Base-by-base conservation (phyloP, 2,888 invertebrate species). In the Caenorhabditis doughertyi region DNA sequence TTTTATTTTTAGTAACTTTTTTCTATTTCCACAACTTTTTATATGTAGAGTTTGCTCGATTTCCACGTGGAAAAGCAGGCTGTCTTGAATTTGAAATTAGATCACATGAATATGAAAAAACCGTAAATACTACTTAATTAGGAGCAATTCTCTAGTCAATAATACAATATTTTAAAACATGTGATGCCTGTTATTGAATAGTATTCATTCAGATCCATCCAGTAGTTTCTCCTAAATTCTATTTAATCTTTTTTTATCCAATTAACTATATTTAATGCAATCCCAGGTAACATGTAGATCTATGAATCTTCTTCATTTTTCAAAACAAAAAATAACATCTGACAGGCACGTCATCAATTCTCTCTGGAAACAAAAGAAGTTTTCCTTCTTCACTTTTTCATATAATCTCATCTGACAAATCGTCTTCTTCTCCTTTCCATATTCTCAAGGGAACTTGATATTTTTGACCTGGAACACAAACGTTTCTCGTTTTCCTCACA, bases 1-100 rank as follows among this genome's bases (percentile, higher is more conserved):
- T 60, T 58, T 53, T 74, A 65, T 74, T 74, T 65, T 74, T 65
- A 58, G 53, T 74, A 55, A 62, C 74, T 67, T 29, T 47, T 64
- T 25, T 29, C 53, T 44, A 53, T 42, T 47, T 21, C 18, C 44
- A 32, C 1, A 49, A 5, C 4, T n/a, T 21, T 53, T 72, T 58
- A n/a, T n/a, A n/a, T 58, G 32, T 47, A 23, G 51, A 64, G 55
- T 56, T 62, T 47, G 32, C 8, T 21, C 3, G 27, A 13, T 21
- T 53, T 27, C 16, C 25, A 60, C 39, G 51, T 25, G n/a, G n/a
- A n/a, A 39, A 42, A 51, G 32, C 21, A 60, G 44, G 35, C 71
- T 39, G 47, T 9, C n/a, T 55, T 55, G n/a, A 39, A 39, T 39
- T 11, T 60, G 11, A 25, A 51, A 25, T 8, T 16, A 8, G 23